Percentiles rank a stretch among this genome's conserved stretches.
These are phyloP conservation scores for Lutjanus argentimaculatus DNA, from an alignment of 2,797 vertebrate species.

Conservation along the genomic window DNA sequence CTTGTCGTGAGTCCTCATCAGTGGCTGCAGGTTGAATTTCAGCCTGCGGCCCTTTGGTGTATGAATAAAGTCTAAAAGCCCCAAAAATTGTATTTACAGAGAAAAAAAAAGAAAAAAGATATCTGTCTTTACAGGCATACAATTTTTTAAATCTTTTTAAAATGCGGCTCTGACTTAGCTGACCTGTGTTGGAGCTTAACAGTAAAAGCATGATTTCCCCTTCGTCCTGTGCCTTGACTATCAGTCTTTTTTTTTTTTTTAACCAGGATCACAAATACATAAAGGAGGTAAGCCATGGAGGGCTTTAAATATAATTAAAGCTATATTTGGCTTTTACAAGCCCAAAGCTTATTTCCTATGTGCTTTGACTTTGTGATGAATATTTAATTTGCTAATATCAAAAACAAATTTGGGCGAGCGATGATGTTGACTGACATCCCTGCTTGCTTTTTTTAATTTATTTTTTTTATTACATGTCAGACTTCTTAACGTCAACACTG, in stretches of 20 bases:
- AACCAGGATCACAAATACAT: background rate
- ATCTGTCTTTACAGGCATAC: background rate
- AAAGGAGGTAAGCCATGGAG: background rate
- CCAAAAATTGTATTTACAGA: too few relatives aligned
- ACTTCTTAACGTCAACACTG: background rate
- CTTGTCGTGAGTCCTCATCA: too few relatives aligned
- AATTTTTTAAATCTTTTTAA: background rate
- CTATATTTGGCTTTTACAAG: background rate
- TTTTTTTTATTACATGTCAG: background rate
- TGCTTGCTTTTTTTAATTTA: background rate
- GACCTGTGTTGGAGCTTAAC: background rate
- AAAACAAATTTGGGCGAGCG: background rate
- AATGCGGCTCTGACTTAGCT: background rate
- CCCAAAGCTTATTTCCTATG: background rate
- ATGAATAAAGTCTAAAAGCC: too few relatives aligned
- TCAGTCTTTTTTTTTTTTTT: background rate
- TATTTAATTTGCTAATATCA: constrained; percentile 11
- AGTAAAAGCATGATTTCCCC: background rate
- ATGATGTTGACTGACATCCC: background rate
- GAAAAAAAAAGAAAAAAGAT: too few relatives aligned
- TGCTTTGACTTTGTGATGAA: background rate
- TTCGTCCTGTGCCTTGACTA: background rate
- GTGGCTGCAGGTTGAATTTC: too few relatives aligned
- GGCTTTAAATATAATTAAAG: constrained; percentile 3
- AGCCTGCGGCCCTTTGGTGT: too few relatives aligned